Evolutionary conservation across 2,113 vertebrate species (phyloP), one percentile per base, ranked within the genome.

Genomic region (Phalacrocorax brasilianus): DNA sequence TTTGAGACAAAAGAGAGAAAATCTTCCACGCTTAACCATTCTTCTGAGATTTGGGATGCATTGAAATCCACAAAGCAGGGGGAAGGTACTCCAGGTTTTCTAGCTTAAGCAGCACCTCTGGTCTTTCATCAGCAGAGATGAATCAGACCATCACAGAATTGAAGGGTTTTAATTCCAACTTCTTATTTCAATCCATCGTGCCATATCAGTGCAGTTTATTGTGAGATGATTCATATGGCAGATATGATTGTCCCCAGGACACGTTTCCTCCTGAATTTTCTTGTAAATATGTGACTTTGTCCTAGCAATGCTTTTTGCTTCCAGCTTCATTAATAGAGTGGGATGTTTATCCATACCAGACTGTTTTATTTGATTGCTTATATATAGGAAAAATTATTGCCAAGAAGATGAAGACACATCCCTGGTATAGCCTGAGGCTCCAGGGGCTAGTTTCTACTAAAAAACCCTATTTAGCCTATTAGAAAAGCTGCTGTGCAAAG

Each of bases 31-130:
- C 45, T 32, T 27, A 40, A 50, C n/a, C 14, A 35, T 79, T 94
- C 52, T 85, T 78, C 13, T 26, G 59, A 68, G 35, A 45, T 76
- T 79, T 72, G 1, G 0, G 11, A 35, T 53, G 59, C 9, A 4
- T 93, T 85, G 76, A 62, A 76, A 44, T 47, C 40, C 58, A 40
- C 9, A 28, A 6, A 52, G 23, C 0, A 0, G 2, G 49, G 30
- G 6, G 14, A 56, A 66, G 27, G 21, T 61, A 13, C n/a, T 81
- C n/a, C 8, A 18, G 30, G 33, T 72, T 79, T 72, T 76, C 6
- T 6, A 73, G 71, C 24, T 76, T 58, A 33, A 79, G 66, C 0
- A 6, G 40, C 82, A 49, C 42, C 21, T 90, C 35, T 3, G 17
- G 45, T 68, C 30, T 87, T n/a, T 27, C 26, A 61, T 47, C 56